Percentiles rank a stretch among this genome's conserved stretches.
These are phyloP conservation scores for Neotoma lepida DNA, from an alignment of 2,113 vertebrate genomes.

Conservation along the genomic window DNA sequence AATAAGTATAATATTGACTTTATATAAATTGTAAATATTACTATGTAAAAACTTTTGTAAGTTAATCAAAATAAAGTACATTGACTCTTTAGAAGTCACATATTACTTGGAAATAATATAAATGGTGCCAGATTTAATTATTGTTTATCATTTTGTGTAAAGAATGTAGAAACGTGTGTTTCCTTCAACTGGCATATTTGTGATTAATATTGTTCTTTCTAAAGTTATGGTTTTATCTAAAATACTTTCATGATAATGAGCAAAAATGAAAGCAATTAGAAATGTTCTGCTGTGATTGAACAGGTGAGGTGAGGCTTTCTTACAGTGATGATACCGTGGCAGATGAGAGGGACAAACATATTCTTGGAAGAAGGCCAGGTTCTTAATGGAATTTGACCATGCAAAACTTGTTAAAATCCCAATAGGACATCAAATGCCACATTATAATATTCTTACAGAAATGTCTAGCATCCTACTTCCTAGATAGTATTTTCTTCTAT, in stretches of 20 bases:
- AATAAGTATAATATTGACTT: background rate
- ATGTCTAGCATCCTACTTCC: conserved; percentile 39
- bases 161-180: background rate
- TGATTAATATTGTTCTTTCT: background rate
- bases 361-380: conserved; percentile 80
- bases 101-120: background rate
- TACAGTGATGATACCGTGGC: conserved; percentile 70
- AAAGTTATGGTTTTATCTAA: conserved; percentile 60
- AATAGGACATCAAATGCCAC: conserved; percentile 79
- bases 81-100: background rate
- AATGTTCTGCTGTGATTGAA: conserved; percentile 73
- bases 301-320: conserved; percentile 81
- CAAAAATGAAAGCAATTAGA: conserved; percentile 82
- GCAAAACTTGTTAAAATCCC: conserved; percentile 85
- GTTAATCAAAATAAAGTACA: background rate
- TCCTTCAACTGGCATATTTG: background rate
- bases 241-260: conserved; percentile 61
- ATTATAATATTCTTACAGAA: conserved; percentile 81
- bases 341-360: conserved; percentile 79
- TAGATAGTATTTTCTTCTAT: background rate
- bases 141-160: background rate
- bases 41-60: background rate
- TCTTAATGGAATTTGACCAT: conserved; percentile 86
- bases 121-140: background rate
- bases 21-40: background rate